Conservation (phyloP, 2,113 vertebrate genomes). For the Oncorhynchus clarkii region DNA sequence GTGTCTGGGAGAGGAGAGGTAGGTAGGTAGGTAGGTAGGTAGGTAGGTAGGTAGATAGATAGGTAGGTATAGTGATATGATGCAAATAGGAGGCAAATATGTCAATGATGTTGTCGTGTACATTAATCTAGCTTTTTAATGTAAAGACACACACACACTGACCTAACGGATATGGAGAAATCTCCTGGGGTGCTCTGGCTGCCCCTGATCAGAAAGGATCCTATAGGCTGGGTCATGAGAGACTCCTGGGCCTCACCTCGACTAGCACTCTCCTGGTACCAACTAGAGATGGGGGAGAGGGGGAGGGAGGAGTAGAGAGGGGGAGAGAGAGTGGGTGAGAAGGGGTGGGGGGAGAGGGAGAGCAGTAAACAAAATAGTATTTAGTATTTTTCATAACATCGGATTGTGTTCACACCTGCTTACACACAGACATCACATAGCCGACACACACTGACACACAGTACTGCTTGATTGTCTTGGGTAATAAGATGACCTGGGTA, state of each 20-base stretch:
- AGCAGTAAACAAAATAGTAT: background rate
- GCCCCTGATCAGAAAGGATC: conserved; percentile 82
- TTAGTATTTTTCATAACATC: background rate
- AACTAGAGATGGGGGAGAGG: conserved; percentile 59
- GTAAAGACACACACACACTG: conserved; percentile 13
- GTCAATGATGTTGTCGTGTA: background rate
- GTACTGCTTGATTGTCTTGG: background rate
- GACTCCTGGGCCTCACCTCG: conserved; percentile 75
- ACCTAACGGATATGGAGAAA: conserved; percentile 90
- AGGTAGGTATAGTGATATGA: background rate
- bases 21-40: too few species aligned
- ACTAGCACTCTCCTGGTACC: conserved; percentile 81
- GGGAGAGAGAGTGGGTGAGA: background rate
- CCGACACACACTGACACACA: background rate
- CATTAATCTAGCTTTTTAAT: background rate
- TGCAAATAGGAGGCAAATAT: too few species aligned
- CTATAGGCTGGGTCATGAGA: conserved; percentile 75
- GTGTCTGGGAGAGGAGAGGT: conserved; percentile 67
- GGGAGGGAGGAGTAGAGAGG: background rate
- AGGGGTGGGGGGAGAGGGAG: background rate
- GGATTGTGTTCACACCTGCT: conserved; percentile 12
- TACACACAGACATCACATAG: background rate
- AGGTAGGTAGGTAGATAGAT: too few species aligned
- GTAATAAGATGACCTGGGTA: background rate
- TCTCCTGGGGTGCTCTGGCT: conserved; percentile 85